Percentiles rank a stretch among this genome's conserved stretches.
Evolutionary conservation across 2,797 vertebrate species (phyloP).

Genomic region (Spheniscus humboldti): DNA sequence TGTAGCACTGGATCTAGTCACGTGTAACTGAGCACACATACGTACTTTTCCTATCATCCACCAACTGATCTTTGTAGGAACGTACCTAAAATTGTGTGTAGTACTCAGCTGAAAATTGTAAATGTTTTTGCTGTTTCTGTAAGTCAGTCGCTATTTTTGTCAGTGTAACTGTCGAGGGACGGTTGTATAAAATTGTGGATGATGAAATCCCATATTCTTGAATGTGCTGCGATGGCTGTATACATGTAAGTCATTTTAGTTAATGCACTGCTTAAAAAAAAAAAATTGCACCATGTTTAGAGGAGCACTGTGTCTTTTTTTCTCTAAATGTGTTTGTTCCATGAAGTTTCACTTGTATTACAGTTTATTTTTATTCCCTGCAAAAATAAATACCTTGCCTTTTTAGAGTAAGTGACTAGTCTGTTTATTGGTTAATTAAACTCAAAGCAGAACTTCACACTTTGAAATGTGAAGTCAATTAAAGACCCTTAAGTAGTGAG

Average conservation of each 20-base stretch:
- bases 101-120: neutral
- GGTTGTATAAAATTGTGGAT: neutral
- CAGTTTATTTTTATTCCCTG: slow-evolving; percentile 47
- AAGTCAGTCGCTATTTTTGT: neutral
- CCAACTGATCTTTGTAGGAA: neutral
- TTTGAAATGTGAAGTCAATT: neutral
- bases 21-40: neutral
- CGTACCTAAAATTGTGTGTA: neutral
- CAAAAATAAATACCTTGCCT: slow-evolving; percentile 34
- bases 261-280: neutral
- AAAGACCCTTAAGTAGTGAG: neutral
- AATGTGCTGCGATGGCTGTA: neutral
- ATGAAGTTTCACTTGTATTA: neutral
- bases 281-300: neutral
- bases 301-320: neutral
- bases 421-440: neutral
- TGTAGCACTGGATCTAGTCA: neutral
- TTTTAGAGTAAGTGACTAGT: neutral
- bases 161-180: neutral
- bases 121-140: neutral
- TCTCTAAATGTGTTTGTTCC: neutral
- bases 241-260: neutral
- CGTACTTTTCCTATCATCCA: neutral
- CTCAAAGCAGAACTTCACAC: neutral
- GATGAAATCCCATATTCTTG: neutral